Evolutionary conservation across 2,888 invertebrate species (phyloP).

Genomic region (Phengaris arion): DNA sequence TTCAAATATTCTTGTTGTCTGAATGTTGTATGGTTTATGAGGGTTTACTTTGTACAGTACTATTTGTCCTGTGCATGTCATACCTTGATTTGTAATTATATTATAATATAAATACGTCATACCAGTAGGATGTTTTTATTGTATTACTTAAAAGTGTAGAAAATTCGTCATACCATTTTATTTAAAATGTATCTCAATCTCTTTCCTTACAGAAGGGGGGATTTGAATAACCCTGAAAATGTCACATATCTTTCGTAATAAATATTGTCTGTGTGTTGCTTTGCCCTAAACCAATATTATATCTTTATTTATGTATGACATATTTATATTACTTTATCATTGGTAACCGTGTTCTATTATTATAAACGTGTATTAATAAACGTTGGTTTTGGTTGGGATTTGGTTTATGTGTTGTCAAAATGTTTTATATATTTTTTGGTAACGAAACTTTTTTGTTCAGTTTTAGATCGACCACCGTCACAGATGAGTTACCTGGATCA

Average conservation of each 20-base stretch:
- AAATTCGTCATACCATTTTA: no score
- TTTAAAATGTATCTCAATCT: no score
- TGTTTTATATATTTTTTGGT: constrained; percentile 31
- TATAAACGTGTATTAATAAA: not conserved
- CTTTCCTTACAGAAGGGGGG: no score
- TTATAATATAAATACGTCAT: constrained; percentile 1
- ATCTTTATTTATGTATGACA: not conserved
- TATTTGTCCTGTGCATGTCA: constrained; percentile 66
- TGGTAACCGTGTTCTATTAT: constrained; percentile 22
- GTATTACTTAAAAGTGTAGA: not conserved
- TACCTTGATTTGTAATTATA: constrained; percentile 49
- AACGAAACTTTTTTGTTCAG: constrained; percentile 64
- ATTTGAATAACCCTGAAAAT: not conserved
- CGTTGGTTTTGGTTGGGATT: constrained; percentile 70
- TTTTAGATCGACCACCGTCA: constrained; percentile 92
- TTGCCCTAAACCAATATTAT: not conserved
- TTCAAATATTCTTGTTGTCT: constrained; percentile 23
- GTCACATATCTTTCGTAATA: not conserved
- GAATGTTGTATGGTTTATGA: constrained; percentile 46
- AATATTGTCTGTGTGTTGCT: not conserved
- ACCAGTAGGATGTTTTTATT: not conserved
- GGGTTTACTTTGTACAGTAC: constrained; percentile 54
- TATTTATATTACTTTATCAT: not conserved
- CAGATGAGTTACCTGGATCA: constrained; percentile 95
- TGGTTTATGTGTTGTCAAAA: constrained; percentile 54